Conservation (phyloP, 2,113 vertebrate genomes). For the Crotalus tigris region DNA sequence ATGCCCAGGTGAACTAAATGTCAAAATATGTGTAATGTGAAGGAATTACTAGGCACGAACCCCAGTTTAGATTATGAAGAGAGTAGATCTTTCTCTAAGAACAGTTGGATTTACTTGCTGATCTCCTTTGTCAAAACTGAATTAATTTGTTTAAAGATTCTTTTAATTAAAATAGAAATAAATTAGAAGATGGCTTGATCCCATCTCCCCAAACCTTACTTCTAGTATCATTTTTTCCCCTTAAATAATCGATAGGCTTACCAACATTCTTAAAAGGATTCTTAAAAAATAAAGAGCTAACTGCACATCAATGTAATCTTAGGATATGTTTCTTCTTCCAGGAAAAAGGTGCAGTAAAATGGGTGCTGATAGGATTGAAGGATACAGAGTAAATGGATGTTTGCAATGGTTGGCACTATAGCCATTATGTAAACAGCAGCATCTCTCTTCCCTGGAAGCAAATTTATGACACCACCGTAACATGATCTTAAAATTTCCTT, state of each 20-base stretch:
- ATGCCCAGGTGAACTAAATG: too few relatives aligned
- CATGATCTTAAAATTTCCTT: neutral
- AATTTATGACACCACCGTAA: neutral
- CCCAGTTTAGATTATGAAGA: neutral
- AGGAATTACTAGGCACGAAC: neutral
- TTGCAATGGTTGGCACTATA: neutral
- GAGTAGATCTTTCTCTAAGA: neutral
- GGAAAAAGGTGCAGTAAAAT: neutral
- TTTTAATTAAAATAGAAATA: neutral
- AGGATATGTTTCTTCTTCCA: neutral
- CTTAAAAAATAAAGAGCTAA: neutral
- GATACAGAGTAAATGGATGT: neutral
- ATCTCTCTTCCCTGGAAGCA: neutral
- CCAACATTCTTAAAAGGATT: neutral
- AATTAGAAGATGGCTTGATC: neutral
- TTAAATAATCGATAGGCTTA: neutral
- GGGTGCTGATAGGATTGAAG: neutral
- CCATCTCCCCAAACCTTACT: neutral
- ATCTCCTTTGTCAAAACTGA: neutral
- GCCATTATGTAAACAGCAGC: neutral
- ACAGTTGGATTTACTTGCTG: neutral
- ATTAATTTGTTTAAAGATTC: neutral
- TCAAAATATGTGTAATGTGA: neutral
- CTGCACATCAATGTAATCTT: neutral
- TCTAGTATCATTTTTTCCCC: neutral